Conservation (phyloP, 1,140 invertebrate species). For the Trachelipus rathkii region DNA sequence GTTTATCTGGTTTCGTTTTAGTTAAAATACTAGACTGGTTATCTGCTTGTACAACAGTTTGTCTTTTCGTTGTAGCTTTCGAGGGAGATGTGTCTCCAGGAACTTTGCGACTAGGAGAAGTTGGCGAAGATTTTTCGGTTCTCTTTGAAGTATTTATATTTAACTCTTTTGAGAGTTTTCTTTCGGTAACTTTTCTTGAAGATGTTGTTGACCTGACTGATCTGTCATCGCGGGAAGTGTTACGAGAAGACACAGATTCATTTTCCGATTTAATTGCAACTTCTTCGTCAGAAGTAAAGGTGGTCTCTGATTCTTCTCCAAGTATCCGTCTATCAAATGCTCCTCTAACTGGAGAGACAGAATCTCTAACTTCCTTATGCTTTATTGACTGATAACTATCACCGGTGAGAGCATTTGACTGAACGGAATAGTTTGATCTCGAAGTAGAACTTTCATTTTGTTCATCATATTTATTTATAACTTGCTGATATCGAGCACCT, state of each 20-base stretch:
- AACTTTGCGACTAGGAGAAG: slow-evolving; percentile 30
- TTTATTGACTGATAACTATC: slow-evolving; percentile 70
- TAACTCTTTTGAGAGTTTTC: slow-evolving; percentile 33
- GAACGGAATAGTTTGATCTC: slow-evolving; percentile 48
- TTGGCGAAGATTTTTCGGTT: slow-evolving; percentile 29
- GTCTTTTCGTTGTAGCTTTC: slow-evolving; percentile 16
- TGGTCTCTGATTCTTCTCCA: not conserved
- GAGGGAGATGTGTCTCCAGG: slow-evolving; percentile 26
- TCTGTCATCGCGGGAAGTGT: slow-evolving; percentile 24
- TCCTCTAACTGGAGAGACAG: slow-evolving; percentile 58
- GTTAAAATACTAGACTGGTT: slow-evolving; percentile 23
- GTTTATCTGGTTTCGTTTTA: slow-evolving; percentile 29
- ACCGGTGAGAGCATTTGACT: slow-evolving; percentile 64
- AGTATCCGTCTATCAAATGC: not conserved
- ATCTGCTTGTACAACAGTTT: slow-evolving; percentile 32
- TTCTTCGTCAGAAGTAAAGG: slow-evolving; percentile 40
- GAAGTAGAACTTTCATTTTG: slow-evolving; percentile 29
- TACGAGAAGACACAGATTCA: slow-evolving; percentile 22
- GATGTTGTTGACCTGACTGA: slow-evolving; percentile 7
- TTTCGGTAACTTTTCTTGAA: slow-evolving; percentile 29
- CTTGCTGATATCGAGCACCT: slow-evolving; percentile 24
- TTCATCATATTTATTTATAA: slow-evolving; percentile 28
- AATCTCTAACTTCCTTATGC: slow-evolving; percentile 69
- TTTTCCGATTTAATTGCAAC: slow-evolving; percentile 31
- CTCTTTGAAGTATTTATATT: slow-evolving; percentile 22